Conservation (phyloP, 2,888 invertebrate species). For the Eumacrocentrus americanus region DNA sequence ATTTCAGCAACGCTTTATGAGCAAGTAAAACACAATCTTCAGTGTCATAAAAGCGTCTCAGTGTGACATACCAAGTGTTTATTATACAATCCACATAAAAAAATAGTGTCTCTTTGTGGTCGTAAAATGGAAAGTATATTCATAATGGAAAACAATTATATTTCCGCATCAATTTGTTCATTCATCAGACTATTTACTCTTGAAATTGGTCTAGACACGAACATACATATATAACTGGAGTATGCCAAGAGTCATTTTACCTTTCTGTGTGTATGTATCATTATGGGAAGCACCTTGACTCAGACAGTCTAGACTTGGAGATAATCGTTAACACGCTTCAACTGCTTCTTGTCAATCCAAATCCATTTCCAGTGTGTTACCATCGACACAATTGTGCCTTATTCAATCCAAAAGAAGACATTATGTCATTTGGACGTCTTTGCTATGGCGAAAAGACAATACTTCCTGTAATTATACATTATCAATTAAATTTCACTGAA, state of each 20-base stretch:
- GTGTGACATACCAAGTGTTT: background rate
- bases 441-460: too few relatives aligned
- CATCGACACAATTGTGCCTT: too few relatives aligned
- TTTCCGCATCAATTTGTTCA: background rate
- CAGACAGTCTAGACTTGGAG: background rate
- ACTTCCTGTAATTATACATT: too few relatives aligned
- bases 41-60: background rate
- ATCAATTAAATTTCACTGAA: too few relatives aligned
- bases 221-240: slow-evolving; percentile 11
- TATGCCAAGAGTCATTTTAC: background rate
- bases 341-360: background rate
- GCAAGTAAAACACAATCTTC: background rate
- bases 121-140: background rate
- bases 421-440: too few relatives aligned
- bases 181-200: background rate
- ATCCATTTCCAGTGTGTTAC: too few relatives aligned
- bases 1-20: background rate
- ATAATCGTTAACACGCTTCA: background rate
- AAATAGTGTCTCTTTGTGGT: background rate
- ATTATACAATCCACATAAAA: slow-evolving; percentile 8
- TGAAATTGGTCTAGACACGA: slow-evolving; percentile 16
- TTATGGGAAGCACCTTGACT: background rate
- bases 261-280: background rate
- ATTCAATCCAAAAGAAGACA: too few relatives aligned
- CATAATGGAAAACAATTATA: slow-evolving; percentile 1